Percentiles rank a stretch among this genome's conserved stretches.
phyloP scores from a whole-genome alignment of 35 echinoderm and acorn worm species.

The Heliocidaris erythrogramma region DNA sequence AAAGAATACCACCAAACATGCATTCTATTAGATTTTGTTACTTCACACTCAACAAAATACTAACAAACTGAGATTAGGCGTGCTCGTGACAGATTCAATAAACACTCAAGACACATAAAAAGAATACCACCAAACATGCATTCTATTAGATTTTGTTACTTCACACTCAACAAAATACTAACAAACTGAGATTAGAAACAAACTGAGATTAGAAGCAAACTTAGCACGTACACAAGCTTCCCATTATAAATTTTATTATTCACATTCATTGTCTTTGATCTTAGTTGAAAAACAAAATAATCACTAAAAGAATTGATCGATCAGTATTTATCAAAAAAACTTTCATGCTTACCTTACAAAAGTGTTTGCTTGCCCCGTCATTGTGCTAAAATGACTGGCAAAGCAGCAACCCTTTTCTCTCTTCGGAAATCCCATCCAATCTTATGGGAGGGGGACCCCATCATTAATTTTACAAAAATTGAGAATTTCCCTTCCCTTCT shows the following conservation, averaged over 20 bases:
- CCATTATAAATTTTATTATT: too few relatives aligned
- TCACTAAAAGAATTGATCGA: background rate
- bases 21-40: too few relatives aligned
- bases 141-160: too few relatives aligned
- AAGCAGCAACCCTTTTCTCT: background rate
- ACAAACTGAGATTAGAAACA: too few relatives aligned
- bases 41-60: too few relatives aligned
- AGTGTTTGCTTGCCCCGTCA: background rate
- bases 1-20: background rate
- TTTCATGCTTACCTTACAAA: background rate
- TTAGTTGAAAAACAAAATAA: background rate
- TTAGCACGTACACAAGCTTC: too few relatives aligned
- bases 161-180: too few relatives aligned
- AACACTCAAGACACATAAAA: background rate
- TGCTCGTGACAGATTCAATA: too few relatives aligned
- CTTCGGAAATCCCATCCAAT: background rate
- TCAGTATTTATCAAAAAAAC: background rate
- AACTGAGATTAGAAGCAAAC: too few relatives aligned
- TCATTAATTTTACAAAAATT: conserved; percentile 11
- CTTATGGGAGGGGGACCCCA: background rate
- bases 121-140: too few relatives aligned
- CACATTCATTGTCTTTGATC: too few relatives aligned
- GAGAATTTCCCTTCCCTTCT: background rate
- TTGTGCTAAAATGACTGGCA: background rate
- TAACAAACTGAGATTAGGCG: too few relatives aligned